phyloP scores from a whole-genome alignment of 2,113 vertebrate species.

The Chloropsis cyanopogon region DNA sequence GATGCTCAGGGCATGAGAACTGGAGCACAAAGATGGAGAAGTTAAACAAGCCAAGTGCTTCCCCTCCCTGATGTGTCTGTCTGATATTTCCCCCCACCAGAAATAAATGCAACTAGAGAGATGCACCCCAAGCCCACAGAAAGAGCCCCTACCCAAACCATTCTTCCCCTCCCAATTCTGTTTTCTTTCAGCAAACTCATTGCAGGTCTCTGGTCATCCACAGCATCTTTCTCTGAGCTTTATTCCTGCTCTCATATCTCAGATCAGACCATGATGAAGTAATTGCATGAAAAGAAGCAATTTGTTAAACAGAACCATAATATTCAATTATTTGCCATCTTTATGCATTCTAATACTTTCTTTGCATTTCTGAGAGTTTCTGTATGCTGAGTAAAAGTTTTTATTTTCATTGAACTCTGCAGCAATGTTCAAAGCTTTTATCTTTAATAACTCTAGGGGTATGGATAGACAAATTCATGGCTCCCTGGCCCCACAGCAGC shows the following conservation, averaged over 20 bases:
- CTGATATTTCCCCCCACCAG: not conserved
- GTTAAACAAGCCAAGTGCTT: not conserved
- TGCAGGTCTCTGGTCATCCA: not conserved
- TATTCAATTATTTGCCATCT: not conserved
- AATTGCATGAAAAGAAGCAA: not conserved
- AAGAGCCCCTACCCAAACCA: not conserved
- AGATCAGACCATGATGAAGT: not conserved
- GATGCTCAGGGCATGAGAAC: not conserved
- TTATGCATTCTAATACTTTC: not conserved
- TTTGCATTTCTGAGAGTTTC: constrained; percentile 15
- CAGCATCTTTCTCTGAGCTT: not conserved
- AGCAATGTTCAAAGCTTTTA: not conserved
- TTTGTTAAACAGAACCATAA: not conserved
- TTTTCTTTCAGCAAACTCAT: not conserved
- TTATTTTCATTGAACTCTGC: constrained; percentile 9
- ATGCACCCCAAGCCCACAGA: not conserved
- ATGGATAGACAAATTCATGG: not conserved
- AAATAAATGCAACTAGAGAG: not conserved
- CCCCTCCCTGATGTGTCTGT: not conserved
- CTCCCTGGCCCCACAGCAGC: not conserved
- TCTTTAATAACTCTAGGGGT: not conserved
- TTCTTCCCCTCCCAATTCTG: not conserved
- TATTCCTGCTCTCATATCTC: not conserved
- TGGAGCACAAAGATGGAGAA: not conserved
- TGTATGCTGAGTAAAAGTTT: not conserved